Evolutionary conservation across 1,140 invertebrate genomes (phyloP).

Genomic region (Drosophila subpulchrella): DNA sequence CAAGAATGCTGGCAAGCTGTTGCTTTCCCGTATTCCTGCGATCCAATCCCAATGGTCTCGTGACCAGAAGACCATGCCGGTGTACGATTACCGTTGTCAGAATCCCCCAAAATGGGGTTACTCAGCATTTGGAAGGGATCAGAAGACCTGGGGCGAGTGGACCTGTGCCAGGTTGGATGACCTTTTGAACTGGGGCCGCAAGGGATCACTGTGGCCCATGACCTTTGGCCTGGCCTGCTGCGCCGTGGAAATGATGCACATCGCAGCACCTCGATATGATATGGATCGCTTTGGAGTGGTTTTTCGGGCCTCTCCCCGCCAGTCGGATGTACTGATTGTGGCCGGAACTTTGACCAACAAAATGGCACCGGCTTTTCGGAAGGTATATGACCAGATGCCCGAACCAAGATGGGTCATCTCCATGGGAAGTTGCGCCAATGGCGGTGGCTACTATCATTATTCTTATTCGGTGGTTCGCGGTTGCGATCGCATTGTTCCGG

Average conservation of each 20-base stretch:
- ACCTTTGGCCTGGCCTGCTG: conserved; percentile 99
- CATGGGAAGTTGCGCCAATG: conserved; percentile 99
- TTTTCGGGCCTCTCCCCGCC: conserved; percentile 97
- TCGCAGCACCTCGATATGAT: conserved; percentile 98
- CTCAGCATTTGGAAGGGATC: conserved; percentile 66
- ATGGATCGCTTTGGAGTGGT: conserved; percentile 97
- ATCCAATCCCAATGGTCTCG: conserved; percentile 17
- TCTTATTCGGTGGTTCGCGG: conserved; percentile 98
- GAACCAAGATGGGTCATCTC: conserved; percentile 97
- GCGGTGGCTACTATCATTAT: conserved; percentile 99
- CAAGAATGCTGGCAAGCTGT: conserved; percentile 5
- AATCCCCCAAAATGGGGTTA: conserved; percentile 58
- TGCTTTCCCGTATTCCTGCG: conserved; percentile 1
- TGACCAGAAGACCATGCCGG: conserved; percentile 76
- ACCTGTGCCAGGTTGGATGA: conserved; percentile 94
- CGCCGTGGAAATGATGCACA: conserved; percentile 99
- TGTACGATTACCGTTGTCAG: conserved; percentile 51
- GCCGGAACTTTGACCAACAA: conserved; percentile 99
- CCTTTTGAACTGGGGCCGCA: conserved; percentile 96
- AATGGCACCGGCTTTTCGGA: conserved; percentile 99
- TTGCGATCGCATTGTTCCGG: conserved; percentile 98
- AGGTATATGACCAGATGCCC: conserved; percentile 97
- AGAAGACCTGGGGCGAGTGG: conserved; percentile 89
- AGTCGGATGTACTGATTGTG: conserved; percentile 98
- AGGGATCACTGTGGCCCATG: conserved; percentile 96